These are phyloP conservation scores for Epiblema foenella DNA, from an alignment of 2,888 invertebrate genomes.

Conservation along the genomic window DNA sequence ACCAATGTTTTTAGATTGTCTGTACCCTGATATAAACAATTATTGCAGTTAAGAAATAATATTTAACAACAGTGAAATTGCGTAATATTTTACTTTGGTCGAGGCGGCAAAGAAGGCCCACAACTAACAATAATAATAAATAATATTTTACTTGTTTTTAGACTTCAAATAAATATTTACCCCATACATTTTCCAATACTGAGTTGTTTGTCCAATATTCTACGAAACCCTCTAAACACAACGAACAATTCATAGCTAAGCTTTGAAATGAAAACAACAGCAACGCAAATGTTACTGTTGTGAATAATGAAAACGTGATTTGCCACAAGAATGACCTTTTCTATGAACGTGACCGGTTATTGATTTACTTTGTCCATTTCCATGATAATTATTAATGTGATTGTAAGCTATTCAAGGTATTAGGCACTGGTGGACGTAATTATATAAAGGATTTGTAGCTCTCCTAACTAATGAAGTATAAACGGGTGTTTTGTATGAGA, in stretches of 20 bases:
- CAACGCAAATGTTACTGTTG: neutral
- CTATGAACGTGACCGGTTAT: conserved; percentile 34
- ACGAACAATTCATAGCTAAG: conserved; percentile 28
- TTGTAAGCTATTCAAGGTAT: conserved; percentile 1
- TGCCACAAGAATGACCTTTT: conserved; percentile 28
- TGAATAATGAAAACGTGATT: conserved; percentile 33
- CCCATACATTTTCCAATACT: conserved; percentile 3
- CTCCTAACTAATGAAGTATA: too few species aligned
- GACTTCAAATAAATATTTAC: conserved; percentile 7
- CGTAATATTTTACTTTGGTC: too few species aligned
- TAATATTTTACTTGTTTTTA: neutral
- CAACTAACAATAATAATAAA: too few species aligned
- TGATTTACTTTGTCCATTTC: conserved; percentile 31
- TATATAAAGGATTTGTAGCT: neutral
- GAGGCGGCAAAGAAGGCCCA: too few species aligned
- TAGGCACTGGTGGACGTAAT: neutral
- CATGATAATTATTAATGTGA: conserved; percentile 21
- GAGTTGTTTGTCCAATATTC: conserved; percentile 23
- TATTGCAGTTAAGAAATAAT: too few species aligned
- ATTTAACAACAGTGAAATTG: neutral
- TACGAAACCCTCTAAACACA: conserved; percentile 10
- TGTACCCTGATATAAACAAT: too few species aligned
- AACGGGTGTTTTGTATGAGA: too few species aligned
- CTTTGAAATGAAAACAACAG: conserved; percentile 31
- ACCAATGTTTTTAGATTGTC: too few species aligned